Percentiles rank a stretch among this genome's conserved stretches.
These are phyloP conservation scores for Nebria ingens DNA, from an alignment of 1,140 invertebrate genomes.

Conservation along the genomic window DNA sequence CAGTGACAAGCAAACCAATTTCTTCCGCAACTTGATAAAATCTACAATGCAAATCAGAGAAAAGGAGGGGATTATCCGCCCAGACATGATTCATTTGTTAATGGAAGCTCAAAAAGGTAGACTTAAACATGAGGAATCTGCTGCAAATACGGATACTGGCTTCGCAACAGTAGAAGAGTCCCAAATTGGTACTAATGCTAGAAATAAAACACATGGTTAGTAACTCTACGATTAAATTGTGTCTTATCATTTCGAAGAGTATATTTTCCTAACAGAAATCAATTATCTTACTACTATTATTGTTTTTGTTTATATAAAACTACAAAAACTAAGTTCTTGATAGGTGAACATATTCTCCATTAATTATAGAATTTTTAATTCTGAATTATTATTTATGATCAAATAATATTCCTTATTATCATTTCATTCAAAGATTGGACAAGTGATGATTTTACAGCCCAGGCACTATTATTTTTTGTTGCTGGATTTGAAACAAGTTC, in stretches of 20 bases:
- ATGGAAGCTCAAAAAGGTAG: constrained; percentile 23
- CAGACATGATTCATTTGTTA: constrained; percentile 31
- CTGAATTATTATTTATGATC: not conserved
- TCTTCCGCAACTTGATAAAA: constrained; percentile 22
- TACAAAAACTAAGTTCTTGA: too few relatives aligned
- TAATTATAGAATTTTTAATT: not conserved
- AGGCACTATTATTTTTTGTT: constrained; percentile 25
- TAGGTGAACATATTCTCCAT: too few relatives aligned
- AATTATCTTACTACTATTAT: too few relatives aligned
- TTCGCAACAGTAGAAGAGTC: constrained; percentile 13
- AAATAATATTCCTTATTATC: not conserved
- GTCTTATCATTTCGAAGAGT: too few relatives aligned
- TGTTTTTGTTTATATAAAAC: too few relatives aligned
- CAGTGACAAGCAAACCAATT: constrained; percentile 17
- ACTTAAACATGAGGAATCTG: constrained; percentile 15
- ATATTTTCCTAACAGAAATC: too few relatives aligned
- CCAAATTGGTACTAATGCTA: not conserved
- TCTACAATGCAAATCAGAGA: constrained; percentile 21
- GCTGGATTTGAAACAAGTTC: constrained; percentile 30
- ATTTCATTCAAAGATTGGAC: constrained; percentile 28
- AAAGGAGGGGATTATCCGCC: constrained; percentile 21
- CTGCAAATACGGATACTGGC: constrained; percentile 10
- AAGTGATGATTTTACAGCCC: constrained; percentile 20
- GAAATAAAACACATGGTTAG: not conserved
- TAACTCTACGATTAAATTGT: too few relatives aligned